Evolutionary conservation across 2,888 invertebrate genomes (phyloP).

Genomic region (Drosophila mettleri): DNA sequence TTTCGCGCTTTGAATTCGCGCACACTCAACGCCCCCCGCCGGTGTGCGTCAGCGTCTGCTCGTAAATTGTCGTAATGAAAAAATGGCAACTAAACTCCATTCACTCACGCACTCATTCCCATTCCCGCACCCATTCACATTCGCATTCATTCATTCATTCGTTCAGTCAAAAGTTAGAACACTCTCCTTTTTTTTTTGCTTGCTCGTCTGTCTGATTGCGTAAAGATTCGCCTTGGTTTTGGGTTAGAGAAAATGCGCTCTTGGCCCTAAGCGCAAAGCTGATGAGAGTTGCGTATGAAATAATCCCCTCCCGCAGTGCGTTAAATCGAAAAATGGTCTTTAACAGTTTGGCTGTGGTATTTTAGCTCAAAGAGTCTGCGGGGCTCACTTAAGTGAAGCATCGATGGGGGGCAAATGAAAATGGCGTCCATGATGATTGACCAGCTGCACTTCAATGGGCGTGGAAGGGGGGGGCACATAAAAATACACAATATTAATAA

Average conservation of each 20-base stretch:
- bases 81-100: conserved; percentile 46
- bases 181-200: conserved; percentile 39
- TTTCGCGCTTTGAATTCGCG: conserved; percentile 61
- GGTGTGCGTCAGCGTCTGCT: conserved; percentile 44
- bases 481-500: conserved; percentile 45
- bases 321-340: conserved; percentile 62
- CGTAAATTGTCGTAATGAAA: conserved; percentile 64
- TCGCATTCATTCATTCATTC: conserved; percentile 36
- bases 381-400: conserved; percentile 32
- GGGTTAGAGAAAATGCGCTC: conserved; percentile 25
- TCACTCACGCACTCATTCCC: conserved; percentile 22
- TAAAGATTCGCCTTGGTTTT: conserved; percentile 45
- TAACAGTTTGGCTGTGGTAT: conserved; percentile 35
- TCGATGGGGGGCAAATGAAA: conserved; percentile 30
- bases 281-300: conserved; percentile 33
- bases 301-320: conserved; percentile 47
- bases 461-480: not conserved
- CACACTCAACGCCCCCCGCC: conserved; percentile 31
- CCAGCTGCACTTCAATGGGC: conserved; percentile 21
- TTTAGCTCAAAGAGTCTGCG: conserved; percentile 28
- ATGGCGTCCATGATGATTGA: conserved; percentile 43
- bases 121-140: conserved; percentile 9
- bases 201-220: conserved; percentile 43
- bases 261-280: conserved; percentile 45
- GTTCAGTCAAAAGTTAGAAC: conserved; percentile 60